Evolutionary conservation across 2,797 vertebrate species (phyloP).

Genomic region (Clarias fuscus): DNA sequence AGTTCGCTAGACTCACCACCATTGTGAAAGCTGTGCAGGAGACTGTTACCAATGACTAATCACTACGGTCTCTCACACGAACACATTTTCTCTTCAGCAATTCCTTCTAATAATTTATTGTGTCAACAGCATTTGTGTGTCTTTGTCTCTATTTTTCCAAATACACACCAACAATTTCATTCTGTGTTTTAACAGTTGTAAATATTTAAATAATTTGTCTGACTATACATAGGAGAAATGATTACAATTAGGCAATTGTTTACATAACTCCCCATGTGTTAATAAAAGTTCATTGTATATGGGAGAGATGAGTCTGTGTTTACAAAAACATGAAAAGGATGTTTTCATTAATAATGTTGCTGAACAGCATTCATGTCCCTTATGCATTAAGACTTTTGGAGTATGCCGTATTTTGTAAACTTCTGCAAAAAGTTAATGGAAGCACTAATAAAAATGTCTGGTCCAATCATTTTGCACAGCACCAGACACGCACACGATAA

Average conservation of each 20-base stretch:
- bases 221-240: neutral
- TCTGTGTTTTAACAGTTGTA: neutral
- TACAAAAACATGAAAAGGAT: too few relatives aligned
- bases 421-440: neutral
- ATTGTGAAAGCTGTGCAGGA: neutral
- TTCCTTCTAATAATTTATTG: too few relatives aligned
- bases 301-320: too few relatives aligned
- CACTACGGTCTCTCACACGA: neutral
- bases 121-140: too few relatives aligned
- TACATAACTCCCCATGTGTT: too few relatives aligned
- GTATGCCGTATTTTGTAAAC: neutral
- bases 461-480: too few relatives aligned
- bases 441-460: neutral
- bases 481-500: too few relatives aligned
- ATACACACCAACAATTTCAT: neutral
- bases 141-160: neutral
- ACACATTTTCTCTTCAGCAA: neutral
- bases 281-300: too few relatives aligned
- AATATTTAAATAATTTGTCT: neutral
- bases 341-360: too few relatives aligned
- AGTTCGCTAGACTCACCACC: neutral
- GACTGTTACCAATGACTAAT: neutral
- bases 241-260: too few relatives aligned
- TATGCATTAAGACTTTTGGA: too few relatives aligned
- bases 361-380: too few relatives aligned